Conservation (phyloP, 2,888 invertebrate genomes). For the Platycnemis pennipes region DNA sequence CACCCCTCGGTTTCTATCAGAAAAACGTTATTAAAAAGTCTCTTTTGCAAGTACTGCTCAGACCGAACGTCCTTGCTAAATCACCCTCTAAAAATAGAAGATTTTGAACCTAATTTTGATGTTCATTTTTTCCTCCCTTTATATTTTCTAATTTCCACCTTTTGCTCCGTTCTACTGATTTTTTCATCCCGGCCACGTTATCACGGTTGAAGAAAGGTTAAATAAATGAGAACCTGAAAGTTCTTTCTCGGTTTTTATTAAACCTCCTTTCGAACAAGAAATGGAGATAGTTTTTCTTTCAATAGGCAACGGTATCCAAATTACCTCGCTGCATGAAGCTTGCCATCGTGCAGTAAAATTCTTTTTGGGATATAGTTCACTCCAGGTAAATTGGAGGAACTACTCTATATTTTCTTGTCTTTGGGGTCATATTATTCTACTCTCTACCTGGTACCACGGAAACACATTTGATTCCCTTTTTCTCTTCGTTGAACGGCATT, state of each 20-base stretch:
- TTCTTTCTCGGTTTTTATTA: background rate
- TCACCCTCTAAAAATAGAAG: background rate
- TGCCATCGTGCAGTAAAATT: background rate
- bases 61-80: background rate
- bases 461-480: too few species aligned
- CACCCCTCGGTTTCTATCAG: background rate
- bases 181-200: background rate
- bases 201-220: slow-evolving; percentile 2
- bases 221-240: background rate
- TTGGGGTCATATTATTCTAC: too few species aligned
- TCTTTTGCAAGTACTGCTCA: background rate
- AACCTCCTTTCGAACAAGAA: background rate
- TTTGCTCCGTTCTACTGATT: background rate
- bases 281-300: background rate
- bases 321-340: background rate
- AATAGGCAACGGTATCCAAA: background rate
- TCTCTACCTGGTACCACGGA: too few species aligned
- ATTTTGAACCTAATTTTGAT: background rate
- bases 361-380: background rate
- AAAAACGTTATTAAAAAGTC: background rate
- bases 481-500: too few species aligned
- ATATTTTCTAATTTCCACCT: background rate
- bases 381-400: background rate
- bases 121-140: background rate
- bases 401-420: background rate